These are phyloP conservation scores for Dufourea novaeangliae DNA, from an alignment of 1,140 invertebrate species.

Conservation along the genomic window DNA sequence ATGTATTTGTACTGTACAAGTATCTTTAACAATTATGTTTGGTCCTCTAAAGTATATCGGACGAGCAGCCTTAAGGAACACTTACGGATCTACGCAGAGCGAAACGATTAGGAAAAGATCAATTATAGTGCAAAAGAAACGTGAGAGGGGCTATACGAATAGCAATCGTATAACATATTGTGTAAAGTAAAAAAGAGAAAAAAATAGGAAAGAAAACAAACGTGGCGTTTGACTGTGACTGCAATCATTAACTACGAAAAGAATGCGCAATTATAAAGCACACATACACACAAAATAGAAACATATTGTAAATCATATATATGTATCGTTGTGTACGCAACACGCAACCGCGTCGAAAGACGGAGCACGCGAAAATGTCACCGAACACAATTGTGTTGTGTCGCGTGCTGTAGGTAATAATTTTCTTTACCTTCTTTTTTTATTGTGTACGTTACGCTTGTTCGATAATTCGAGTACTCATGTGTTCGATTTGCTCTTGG, in stretches of 20 bases:
- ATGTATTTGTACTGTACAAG: slow-evolving; percentile 49
- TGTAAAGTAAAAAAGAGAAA: slow-evolving; percentile 40
- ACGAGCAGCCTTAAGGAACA: slow-evolving; percentile 70
- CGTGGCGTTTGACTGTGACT: slow-evolving; percentile 77
- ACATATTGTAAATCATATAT: slow-evolving; percentile 43
- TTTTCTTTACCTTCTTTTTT: slow-evolving; percentile 49
- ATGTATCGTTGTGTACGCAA: slow-evolving; percentile 28
- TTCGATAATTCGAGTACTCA: background rate
- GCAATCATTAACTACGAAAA: slow-evolving; percentile 77
- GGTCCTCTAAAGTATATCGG: slow-evolving; percentile 71
- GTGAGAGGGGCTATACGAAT: slow-evolving; percentile 49
- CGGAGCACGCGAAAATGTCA: background rate
- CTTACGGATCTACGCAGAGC: slow-evolving; percentile 56
- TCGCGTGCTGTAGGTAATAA: slow-evolving; percentile 48
- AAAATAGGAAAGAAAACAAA: slow-evolving; percentile 17
- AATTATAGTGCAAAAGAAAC: slow-evolving; percentile 48
- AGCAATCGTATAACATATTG: slow-evolving; percentile 34
- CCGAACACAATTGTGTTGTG: slow-evolving; percentile 44
- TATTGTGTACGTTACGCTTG: slow-evolving; percentile 14
- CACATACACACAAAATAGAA: slow-evolving; percentile 29
- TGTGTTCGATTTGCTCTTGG: slow-evolving; percentile 21
- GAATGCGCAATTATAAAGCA: slow-evolving; percentile 52
- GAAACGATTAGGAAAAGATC: slow-evolving; percentile 55
- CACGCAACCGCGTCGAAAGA: slow-evolving; percentile 15
- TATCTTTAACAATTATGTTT: slow-evolving; percentile 67